A percentile compares a stretch with the other conserved stretches of the same genome.
These are phyloP conservation scores for Loriculus beryllinus DNA, from an alignment of 2,797 vertebrate species.

Conservation along the genomic window DNA sequence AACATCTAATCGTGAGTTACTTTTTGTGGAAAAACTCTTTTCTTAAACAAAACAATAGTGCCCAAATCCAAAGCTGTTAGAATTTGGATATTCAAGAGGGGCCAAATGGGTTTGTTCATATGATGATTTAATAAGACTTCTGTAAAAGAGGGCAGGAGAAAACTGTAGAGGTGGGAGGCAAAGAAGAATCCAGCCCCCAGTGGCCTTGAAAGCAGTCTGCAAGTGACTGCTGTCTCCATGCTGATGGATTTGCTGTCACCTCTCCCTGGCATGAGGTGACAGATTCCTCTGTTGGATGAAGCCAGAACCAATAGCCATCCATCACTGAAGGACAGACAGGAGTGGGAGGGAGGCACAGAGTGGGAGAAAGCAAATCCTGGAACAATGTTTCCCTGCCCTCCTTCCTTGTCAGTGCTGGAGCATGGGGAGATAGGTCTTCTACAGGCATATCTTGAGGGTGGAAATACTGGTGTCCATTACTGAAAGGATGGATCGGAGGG, in stretches of 20 bases:
- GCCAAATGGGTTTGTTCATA: background rate
- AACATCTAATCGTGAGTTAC: background rate
- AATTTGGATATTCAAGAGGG: background rate
- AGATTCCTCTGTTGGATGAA: conserved; percentile 51
- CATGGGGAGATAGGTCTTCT: background rate
- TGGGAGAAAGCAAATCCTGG: background rate
- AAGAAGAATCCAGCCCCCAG: conserved; percentile 33
- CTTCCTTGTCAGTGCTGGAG: background rate
- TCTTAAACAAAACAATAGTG: background rate
- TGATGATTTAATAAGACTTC: background rate
- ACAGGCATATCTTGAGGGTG: fast-evolving
- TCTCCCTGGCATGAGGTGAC: conserved; percentile 64
- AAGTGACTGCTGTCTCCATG: conserved; percentile 52
- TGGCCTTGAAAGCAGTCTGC: conserved; percentile 61
- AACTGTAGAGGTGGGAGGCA: background rate
- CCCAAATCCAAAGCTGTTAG: background rate
- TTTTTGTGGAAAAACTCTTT: background rate
- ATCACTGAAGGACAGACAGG: conserved; percentile 54
- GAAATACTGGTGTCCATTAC: fast-evolving
- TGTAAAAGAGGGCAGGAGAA: background rate
- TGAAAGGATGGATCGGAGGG: background rate
- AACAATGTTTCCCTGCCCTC: background rate
- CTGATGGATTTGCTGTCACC: conserved; percentile 74
- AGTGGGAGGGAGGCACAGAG: background rate
- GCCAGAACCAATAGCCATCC: conserved; percentile 71